phyloP scores from a whole-genome alignment of 2,888 invertebrate genomes.

The Eristalis pertinax region DNA sequence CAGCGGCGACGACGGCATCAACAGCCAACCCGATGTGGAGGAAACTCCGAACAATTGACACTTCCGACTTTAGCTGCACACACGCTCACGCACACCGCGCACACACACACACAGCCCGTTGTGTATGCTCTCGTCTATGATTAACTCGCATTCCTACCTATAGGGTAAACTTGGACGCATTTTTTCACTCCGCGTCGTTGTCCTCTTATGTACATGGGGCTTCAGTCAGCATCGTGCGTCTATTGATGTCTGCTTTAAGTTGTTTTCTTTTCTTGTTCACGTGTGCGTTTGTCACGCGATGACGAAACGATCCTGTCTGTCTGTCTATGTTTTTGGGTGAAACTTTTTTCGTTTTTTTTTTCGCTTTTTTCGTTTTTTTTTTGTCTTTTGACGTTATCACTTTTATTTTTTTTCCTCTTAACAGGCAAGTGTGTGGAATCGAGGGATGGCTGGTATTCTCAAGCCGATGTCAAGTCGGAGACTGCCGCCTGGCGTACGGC shows the following conservation, averaged over 20 bases:
- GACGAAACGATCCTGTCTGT: slow-evolving; percentile 46
- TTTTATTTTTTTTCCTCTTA: neutral
- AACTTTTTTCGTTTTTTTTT: neutral
- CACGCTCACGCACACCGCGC: slow-evolving; percentile 20
- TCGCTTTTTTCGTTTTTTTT: too few relatives aligned
- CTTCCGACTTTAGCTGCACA: slow-evolving; percentile 56
- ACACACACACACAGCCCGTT: neutral
- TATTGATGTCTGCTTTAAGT: slow-evolving; percentile 17
- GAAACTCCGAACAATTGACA: slow-evolving; percentile 58
- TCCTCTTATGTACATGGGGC: slow-evolving; percentile 6
- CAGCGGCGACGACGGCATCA: slow-evolving; percentile 16
- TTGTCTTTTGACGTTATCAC: slow-evolving; percentile 18
- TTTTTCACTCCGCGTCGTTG: slow-evolving; percentile 26
- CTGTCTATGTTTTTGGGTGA: slow-evolving; percentile 11
- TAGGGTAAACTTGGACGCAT: slow-evolving; percentile 46
- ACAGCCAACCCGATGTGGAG: slow-evolving; percentile 67
- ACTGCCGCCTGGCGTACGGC: slow-evolving; percentile 49
- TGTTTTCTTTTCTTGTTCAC: neutral
- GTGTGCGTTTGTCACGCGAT: neutral
- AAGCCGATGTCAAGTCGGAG: slow-evolving; percentile 58
- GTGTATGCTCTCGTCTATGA: slow-evolving; percentile 36
- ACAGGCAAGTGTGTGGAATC: slow-evolving; percentile 11
- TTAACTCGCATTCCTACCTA: slow-evolving; percentile 55
- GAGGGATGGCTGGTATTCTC: slow-evolving; percentile 59
- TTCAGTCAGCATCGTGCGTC: slow-evolving; percentile 6